Conservation (phyloP, 2,113 vertebrate species). For the Eurystomus gularis region DNA sequence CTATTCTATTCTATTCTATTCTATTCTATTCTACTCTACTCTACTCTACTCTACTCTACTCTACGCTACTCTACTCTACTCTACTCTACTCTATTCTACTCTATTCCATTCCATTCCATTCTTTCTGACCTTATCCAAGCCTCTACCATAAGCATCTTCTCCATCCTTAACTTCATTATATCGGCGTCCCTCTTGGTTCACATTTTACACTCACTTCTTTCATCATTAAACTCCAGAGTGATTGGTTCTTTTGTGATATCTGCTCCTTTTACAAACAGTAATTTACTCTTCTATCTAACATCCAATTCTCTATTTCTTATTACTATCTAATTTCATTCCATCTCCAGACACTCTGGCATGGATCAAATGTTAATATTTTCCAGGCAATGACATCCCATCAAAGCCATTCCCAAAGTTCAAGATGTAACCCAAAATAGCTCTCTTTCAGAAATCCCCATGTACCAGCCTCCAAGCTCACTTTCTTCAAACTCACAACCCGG, state of each 20-base stretch:
- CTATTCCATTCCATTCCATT: too few relatives aligned
- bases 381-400: background rate
- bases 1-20: too few relatives aligned
- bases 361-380: background rate
- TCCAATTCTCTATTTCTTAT: background rate
- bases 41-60: background rate
- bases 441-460: background rate
- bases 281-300: background rate
- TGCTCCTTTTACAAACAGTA: background rate
- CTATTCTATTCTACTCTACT: too few relatives aligned
- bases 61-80: too few relatives aligned
- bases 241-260: background rate
- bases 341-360: background rate
- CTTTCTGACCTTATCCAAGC: background rate
- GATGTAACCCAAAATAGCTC: background rate
- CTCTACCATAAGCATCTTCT: background rate
- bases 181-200: background rate
- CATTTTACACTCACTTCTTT: background rate
- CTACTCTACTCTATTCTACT: background rate
- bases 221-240: background rate
- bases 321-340: background rate
- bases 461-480: background rate
- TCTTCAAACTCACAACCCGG: background rate
- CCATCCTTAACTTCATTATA: background rate
- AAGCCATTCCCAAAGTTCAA: background rate